Percentiles rank a stretch among this genome's conserved stretches.
phyloP scores from a whole-genome alignment of 1,140 invertebrate species.

The Drosophila simulans region DNA sequence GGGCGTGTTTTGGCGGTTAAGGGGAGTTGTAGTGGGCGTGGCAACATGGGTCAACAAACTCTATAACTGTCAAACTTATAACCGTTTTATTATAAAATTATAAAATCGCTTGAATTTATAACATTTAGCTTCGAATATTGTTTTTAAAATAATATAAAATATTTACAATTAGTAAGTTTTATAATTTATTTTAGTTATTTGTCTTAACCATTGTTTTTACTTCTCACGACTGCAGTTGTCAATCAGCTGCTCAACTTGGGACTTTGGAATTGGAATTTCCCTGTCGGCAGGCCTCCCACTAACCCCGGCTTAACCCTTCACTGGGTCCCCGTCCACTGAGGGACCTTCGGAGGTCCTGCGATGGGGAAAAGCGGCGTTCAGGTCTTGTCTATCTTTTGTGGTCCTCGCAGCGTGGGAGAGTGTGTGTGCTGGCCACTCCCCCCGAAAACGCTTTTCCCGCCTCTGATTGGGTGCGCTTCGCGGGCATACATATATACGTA shows the following conservation, averaged over 20 bases:
- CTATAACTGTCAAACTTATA: no score
- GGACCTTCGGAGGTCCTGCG: neutral
- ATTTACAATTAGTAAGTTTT: neutral
- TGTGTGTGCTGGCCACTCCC: conserved; percentile 40
- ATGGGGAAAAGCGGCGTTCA: conserved; percentile 2
- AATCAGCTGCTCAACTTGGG: conserved; percentile 34
- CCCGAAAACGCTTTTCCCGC: conserved; percentile 44
- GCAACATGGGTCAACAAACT: no score
- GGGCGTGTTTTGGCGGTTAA: no score
- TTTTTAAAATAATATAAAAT: no score
- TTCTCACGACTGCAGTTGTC: conserved; percentile 34
- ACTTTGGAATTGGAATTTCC: neutral
- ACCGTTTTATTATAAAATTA: no score
- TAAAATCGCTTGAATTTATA: no score
- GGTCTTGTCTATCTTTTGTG: conserved; percentile 12
- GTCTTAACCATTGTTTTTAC: neutral
- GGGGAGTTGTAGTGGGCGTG: no score
- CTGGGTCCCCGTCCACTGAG: conserved; percentile 18
- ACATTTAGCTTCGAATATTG: no score
- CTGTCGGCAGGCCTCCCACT: conserved; percentile 2
- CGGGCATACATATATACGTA: conserved; percentile 16
- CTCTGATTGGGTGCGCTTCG: conserved; percentile 46
- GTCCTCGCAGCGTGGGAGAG: neutral
- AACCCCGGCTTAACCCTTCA: conserved; percentile 27
- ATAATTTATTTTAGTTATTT: neutral